Percentiles rank a stretch among this genome's conserved stretches.
Evolutionary conservation across 2,113 vertebrate species (phyloP).

Genomic region (Numenius arquata): DNA sequence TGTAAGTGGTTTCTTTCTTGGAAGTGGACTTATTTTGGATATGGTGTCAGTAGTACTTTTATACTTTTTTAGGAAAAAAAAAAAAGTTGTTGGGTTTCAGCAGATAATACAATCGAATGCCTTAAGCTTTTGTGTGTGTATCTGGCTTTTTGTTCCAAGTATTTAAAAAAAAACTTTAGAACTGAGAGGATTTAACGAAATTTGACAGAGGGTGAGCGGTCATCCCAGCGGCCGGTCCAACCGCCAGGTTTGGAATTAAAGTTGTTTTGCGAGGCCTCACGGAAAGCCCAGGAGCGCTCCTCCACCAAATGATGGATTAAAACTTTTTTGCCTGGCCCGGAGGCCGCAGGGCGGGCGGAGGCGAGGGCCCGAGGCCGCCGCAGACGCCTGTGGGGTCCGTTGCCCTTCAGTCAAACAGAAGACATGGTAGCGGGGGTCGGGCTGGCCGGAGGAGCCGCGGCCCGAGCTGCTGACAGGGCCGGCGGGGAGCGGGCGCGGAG

Average conservation of each 20-base stretch:
- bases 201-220: background rate
- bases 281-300: rapidly evolving
- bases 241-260: rapidly evolving
- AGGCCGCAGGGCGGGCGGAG: background rate
- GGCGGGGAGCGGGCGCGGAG: background rate
- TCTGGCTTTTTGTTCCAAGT: background rate
- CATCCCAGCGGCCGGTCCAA: background rate
- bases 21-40: background rate
- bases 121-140: background rate
- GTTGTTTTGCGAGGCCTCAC: background rate
- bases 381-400: background rate
- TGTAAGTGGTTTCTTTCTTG: background rate
- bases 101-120: background rate
- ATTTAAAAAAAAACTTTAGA: background rate
- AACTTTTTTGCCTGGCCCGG: background rate
- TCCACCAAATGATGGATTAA: background rate
- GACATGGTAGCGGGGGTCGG: background rate
- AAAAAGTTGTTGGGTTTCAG: background rate
- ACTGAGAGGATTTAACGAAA: background rate
- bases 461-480: background rate
- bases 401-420: background rate
- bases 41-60: background rate
- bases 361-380: rapidly evolving
- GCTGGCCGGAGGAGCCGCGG: background rate
- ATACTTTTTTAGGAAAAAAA: background rate